phyloP scores from a whole-genome alignment of 2,888 invertebrate species.

The Melanostoma mellinum region DNA sequence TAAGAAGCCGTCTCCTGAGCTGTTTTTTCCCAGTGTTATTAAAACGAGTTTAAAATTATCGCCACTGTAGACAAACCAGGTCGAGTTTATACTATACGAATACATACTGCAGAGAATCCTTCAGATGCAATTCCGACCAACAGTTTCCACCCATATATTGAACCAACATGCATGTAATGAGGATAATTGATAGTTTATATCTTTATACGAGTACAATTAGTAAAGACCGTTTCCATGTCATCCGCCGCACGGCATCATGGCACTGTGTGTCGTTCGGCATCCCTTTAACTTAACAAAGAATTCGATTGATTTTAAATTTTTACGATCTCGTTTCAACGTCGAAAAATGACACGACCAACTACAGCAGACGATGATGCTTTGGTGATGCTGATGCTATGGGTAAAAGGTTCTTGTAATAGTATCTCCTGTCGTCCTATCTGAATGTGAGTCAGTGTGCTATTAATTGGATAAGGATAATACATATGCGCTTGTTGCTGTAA shows the following conservation, averaged over 20 bases:
- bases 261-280: neutral
- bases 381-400: constrained; percentile 21
- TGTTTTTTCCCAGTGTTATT: constrained; percentile 25
- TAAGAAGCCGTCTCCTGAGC: constrained; percentile 37
- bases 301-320: constrained; percentile 66
- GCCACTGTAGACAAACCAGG: constrained; percentile 7
- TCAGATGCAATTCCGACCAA: constrained; percentile 26
- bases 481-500: constrained; percentile 65
- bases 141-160: constrained; percentile 18
- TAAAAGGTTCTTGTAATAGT: constrained; percentile 17
- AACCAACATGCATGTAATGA: constrained; percentile 56
- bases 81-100: neutral
- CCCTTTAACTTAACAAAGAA: constrained; percentile 17
- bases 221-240: constrained; percentile 38
- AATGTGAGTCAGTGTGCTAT: constrained; percentile 37
- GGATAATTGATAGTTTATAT: constrained; percentile 70
- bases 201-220: constrained; percentile 55
- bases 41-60: constrained; percentile 35
- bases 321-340: constrained; percentile 47
- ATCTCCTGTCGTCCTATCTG: neutral
- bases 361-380: constrained; percentile 25
- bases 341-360: constrained; percentile 39
- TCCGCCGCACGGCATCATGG: neutral
- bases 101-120: neutral
- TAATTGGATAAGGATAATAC: constrained; percentile 25